A percentile compares a stretch with the other conserved stretches of the same genome.
Evolutionary conservation across 2,113 vertebrate species (phyloP).

Genomic region (Nettapus auritus): DNA sequence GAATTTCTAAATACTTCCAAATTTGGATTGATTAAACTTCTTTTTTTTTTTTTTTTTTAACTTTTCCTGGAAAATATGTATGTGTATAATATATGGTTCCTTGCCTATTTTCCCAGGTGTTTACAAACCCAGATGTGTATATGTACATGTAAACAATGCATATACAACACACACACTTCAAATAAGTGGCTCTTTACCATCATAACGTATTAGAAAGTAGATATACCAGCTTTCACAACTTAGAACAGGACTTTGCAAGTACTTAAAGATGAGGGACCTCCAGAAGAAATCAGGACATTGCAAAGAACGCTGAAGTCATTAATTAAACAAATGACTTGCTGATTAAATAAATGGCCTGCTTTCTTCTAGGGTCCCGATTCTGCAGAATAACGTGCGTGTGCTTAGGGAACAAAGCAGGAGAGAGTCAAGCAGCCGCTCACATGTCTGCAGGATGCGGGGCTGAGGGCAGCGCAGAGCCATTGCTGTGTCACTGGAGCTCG

Average conservation of each 20-base stretch:
- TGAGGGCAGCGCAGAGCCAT: background rate
- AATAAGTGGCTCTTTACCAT: background rate
- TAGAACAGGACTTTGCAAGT: background rate
- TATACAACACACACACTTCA: background rate
- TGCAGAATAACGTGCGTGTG: background rate
- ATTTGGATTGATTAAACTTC: constrained; percentile 20
- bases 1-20: constrained; percentile 61
- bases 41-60: background rate
- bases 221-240: background rate
- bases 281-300: background rate
- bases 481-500: background rate
- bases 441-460: background rate
- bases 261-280: background rate
- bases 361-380: background rate
- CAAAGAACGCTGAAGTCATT: background rate
- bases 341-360: background rate
- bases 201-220: background rate
- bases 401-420: background rate
- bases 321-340: background rate
- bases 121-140: background rate
- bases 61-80: background rate
- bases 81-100: background rate
- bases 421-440: background rate
- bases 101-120: background rate
- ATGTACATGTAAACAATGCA: background rate